Conservation (phyloP, 2,888 invertebrate genomes). For the Tigriopus californicus region DNA sequence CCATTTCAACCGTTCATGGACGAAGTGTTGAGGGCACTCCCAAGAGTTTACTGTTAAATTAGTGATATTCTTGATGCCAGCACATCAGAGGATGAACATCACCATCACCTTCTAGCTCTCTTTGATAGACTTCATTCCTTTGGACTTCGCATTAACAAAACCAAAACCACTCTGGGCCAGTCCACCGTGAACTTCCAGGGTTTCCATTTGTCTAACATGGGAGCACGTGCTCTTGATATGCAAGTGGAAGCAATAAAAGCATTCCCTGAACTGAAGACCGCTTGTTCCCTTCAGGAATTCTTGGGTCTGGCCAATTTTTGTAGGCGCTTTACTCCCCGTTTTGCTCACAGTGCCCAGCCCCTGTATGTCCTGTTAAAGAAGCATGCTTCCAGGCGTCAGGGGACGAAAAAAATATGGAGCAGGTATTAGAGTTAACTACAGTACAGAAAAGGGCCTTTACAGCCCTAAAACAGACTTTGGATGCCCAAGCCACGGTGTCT, state of each 20-base stretch:
- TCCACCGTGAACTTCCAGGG: constrained; percentile 9
- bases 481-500: no score
- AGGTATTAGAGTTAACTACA: no score
- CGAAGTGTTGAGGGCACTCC: constrained; percentile 21
- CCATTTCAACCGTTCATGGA: constrained; percentile 28
- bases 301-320: neutral
- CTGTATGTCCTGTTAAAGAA: neutral
- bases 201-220: constrained; percentile 13
- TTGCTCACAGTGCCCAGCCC: neutral
- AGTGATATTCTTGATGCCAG: constrained; percentile 24
- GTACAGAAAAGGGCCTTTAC: no score
- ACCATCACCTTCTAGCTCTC: neutral
- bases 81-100: neutral
- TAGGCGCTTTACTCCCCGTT: neutral
- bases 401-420: no score
- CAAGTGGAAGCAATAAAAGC: constrained; percentile 16
- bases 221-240: constrained; percentile 6
- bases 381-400: no score
- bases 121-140: neutral
- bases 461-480: no score
- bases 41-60: constrained; percentile 24
- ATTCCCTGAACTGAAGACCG: constrained; percentile 16
- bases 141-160: neutral
- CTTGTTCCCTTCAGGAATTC: constrained; percentile 10
- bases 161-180: neutral